Base-by-base conservation (phyloP, 2,888 invertebrate genomes). In the Coecobrya sp. region DNA sequence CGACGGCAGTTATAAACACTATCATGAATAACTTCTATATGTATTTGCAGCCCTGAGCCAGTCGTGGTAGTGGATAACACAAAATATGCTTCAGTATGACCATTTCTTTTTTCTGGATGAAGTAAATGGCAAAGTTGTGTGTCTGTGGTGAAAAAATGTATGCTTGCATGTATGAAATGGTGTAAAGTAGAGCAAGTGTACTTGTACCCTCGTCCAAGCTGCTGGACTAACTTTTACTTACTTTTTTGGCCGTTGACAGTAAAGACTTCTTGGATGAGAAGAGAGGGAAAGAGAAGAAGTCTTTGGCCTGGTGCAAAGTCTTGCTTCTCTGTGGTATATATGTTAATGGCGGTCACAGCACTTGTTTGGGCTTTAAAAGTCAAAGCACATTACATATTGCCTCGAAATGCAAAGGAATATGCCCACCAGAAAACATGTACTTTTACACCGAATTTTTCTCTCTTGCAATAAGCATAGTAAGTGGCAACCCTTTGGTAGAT, bases 331-430 rank as follows among this genome's bases (percentile, higher is more conserved):
- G 68, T 65, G 49, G 88, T 89, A 79, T 62, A n/a, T 76, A 42
- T 59, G 62, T 22, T 65, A 62, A 68, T 89, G 49, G 81, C 62
- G 81, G 81, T 89, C 65, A 65, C 79, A 81, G 59, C 59, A 79
- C 81, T 81, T 81, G 88, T 81, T 81, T 88, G 62, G 81, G 65
- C 49, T 88, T 82, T 79, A 88, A 88, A 88, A 88, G 79, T 88
- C 88, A 81, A 81, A 49, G 79, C 62, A 86, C 73, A 88, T 88
- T 88, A 55, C 59, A 30, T 82, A 79, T 81, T 88, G 65, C 68
- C 27, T 52, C 22, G n/a, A 27, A 81, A 36, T 36, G 36, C 36
- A 36, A 36, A 36, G n/a, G 36, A 36, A 36, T 36, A 36, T 36
- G 7, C 7, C 36, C 7, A 36, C 27, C 25, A 25, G n/a, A 2